Conservation (phyloP, 2,797 vertebrate species). For the Pantherophis vulpinus region DNA sequence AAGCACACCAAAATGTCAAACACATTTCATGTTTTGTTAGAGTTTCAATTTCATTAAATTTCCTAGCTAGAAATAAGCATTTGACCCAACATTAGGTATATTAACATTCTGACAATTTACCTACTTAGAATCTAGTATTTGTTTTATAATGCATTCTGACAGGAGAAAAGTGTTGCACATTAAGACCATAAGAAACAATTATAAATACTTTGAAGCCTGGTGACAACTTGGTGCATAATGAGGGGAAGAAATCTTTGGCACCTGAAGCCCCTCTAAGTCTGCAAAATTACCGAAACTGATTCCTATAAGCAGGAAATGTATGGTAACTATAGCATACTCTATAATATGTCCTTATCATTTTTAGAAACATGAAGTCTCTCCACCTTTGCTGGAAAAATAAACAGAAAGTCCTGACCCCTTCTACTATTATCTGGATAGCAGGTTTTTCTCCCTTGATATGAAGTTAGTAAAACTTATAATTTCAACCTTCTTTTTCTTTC, state of each 20-base stretch:
- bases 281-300: neutral
- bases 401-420: neutral
- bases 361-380: neutral
- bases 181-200: neutral
- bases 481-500: neutral
- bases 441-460: neutral
- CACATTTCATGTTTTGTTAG: neutral
- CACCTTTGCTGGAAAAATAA: neutral
- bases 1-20: slow-evolving; percentile 2
- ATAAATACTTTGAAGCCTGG: neutral
- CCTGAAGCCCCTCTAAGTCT: neutral
- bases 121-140: neutral
- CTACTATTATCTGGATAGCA: neutral
- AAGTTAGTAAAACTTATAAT: neutral
- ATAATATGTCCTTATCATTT: neutral
- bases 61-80: neutral
- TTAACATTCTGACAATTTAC: neutral
- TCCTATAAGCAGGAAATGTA: neutral
- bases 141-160: neutral
- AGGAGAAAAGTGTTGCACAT: neutral
- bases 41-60: neutral
- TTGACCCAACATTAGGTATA: neutral
- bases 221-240: neutral
- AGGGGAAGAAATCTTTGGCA: neutral
- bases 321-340: neutral